A percentile compares a stretch with the other conserved stretches of the same genome.
phyloP scores from a whole-genome alignment of 2,888 invertebrate species.

The Agriotes lineatus region DNA sequence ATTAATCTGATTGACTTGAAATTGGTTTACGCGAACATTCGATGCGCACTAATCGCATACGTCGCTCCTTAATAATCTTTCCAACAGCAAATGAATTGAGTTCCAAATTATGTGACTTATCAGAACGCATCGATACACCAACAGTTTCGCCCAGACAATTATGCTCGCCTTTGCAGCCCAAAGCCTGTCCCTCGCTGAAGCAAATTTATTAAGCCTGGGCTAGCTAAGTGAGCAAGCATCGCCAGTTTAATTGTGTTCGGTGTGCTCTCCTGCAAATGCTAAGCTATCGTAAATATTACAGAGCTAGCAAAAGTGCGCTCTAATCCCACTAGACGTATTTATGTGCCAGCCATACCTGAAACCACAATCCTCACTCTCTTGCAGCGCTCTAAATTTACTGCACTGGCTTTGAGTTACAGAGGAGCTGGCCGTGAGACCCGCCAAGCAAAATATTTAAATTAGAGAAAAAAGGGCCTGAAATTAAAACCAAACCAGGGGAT shows the following conservation, averaged over 20 bases:
- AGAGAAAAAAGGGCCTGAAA: not conserved
- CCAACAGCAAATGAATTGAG: no score
- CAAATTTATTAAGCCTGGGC: conserved; percentile 12
- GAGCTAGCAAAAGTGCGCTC: conserved; percentile 24
- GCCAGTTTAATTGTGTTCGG: conserved; percentile 26
- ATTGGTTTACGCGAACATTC: no score
- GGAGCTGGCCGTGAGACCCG: not conserved
- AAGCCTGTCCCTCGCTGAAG: not conserved
- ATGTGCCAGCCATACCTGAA: conserved; percentile 30
- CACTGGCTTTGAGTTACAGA: conserved; percentile 15
- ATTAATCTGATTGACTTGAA: no score
- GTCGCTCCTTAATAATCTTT: no score
- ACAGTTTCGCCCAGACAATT: no score
- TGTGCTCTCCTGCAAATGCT: conserved; percentile 23
- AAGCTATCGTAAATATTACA: conserved; percentile 27
- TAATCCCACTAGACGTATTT: conserved; percentile 37
- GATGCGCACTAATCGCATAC: no score
- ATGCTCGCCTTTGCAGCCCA: no score
- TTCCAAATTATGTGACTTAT: no score
- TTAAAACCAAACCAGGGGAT: conserved; percentile 11
- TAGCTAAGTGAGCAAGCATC: conserved; percentile 22
- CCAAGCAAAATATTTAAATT: not conserved
- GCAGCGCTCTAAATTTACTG: conserved; percentile 21
- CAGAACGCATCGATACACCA: no score
- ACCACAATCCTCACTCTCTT: conserved; percentile 35